Evolutionary conservation across 2,888 invertebrate species (phyloP), one percentile per base, ranked within the genome.

Genomic region (Gisinianus flammeolus): DNA sequence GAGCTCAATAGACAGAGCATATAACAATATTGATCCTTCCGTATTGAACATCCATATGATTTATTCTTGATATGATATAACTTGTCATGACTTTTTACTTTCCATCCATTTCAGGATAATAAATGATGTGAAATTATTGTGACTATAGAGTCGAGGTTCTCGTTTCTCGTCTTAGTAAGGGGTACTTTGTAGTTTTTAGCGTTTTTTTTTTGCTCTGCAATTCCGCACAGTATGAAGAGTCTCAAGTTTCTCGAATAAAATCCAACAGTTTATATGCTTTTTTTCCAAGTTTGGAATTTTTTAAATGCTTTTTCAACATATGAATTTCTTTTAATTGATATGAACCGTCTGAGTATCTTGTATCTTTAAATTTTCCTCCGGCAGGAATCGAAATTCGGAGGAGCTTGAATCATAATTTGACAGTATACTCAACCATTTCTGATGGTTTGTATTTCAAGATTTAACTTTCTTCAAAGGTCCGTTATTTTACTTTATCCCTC

Each of bases 41-140:
- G 4, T 4, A 24, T 4, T 22, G 16, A n/a, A 26, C 22, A n/a
- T 44, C 54, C n/a, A 12, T 69, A 35, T 71, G 71, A 71, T 71
- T 71, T 71, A 71, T 71, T 26, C 54, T 54, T 26, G 30, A 28
- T 28, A 30, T 71, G 71, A 71, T 71, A 56, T 26, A 19, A 56
- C 28, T 52, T 56, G 71, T 71, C 71, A 71, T 67, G 67, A 62
- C 26, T 62, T 62, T 62, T 28, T 62, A 62, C 62, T 62, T 62
- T 62, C 26, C 16, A n/a, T n/a, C n/a, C n/a, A n/a, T n/a, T 28
- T 26, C 22, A 3, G 62, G 62, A 62, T 62, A 62, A 62, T 62
- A 62, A 62, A 62, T 62, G 62, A 62, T 62, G 62, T 16, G 16
- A 28, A 62, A 62, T 62, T 62, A 62, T 62, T 6, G 19, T n/a